These are phyloP conservation scores for Hydraecia micacea DNA, from an alignment of 2,888 invertebrate genomes.

Conservation along the genomic window DNA sequence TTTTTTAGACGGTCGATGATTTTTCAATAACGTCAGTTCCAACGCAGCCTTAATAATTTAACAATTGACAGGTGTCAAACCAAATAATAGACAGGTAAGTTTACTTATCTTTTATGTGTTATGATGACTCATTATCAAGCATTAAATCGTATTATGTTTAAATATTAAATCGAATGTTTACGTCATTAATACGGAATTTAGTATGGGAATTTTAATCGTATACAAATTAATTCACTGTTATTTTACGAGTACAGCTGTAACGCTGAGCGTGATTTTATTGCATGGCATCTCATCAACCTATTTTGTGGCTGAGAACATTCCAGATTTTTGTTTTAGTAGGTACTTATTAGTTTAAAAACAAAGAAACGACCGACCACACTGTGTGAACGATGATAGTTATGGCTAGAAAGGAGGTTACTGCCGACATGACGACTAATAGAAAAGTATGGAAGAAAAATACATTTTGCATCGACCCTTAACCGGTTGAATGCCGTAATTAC, in stretches of 20 bases:
- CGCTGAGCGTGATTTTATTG: conserved; percentile 23
- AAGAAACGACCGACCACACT: not conserved
- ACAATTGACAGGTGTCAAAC: too few species aligned
- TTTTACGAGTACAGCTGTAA: conserved; percentile 27
- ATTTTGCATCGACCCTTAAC: too few species aligned
- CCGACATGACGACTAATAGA: not conserved
- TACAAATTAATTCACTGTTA: conserved; percentile 53
- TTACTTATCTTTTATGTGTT: not conserved
- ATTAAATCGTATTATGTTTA: not conserved
- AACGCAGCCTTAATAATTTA: not conserved
- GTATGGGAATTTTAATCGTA: conserved; percentile 36
- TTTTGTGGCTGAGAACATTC: conserved; percentile 16
- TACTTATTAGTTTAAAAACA: too few species aligned
- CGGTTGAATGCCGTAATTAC: too few species aligned
- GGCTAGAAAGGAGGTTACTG: too few species aligned
- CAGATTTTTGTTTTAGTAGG: not conserved
- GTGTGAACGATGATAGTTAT: not conserved
- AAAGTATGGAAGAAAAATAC: not conserved
- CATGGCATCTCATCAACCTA: conserved; percentile 13
- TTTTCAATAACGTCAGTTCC: not conserved
- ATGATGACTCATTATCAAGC: conserved; percentile 5
- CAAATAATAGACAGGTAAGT: too few species aligned
- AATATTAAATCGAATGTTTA: conserved; percentile 31
- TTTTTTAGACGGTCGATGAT: not conserved
- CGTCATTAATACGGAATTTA: conserved; percentile 45